Evolutionary conservation across 2,888 invertebrate genomes (phyloP).

Genomic region (Sepioteuthis lessoniana): DNA sequence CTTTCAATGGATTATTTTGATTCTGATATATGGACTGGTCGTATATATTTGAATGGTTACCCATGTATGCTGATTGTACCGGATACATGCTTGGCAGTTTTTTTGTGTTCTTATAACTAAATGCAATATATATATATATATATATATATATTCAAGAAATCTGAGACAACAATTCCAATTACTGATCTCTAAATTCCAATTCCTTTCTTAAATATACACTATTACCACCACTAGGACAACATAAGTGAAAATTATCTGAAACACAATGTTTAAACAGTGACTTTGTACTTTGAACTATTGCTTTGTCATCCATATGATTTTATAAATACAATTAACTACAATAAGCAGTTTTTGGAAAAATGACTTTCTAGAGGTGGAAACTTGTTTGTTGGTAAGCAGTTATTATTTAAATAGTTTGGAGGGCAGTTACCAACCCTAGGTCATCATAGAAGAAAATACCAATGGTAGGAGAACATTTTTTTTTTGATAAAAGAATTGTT

Average conservation of each 20-base stretch:
- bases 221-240: too few relatives aligned
- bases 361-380: background rate
- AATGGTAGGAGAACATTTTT: background rate
- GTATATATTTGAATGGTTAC: constrained; percentile 38
- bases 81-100: background rate
- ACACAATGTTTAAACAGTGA: background rate
- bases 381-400: background rate
- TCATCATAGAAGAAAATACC: background rate
- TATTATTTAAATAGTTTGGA: background rate
- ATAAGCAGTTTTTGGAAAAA: background rate
- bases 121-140: background rate
- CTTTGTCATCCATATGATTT: background rate
- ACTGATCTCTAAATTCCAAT: background rate
- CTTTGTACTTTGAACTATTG: background rate
- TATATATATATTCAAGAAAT: background rate
- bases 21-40: constrained; percentile 14
- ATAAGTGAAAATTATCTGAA: too few relatives aligned
- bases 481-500: background rate
- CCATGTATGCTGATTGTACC: constrained; percentile 37
- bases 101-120: background rate
- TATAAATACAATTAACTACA: background rate
- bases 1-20: background rate
- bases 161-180: background rate
- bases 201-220: background rate
- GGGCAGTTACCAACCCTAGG: background rate